phyloP scores from a whole-genome alignment of 1,140 invertebrate species.

The Zaprionus capensis region DNA sequence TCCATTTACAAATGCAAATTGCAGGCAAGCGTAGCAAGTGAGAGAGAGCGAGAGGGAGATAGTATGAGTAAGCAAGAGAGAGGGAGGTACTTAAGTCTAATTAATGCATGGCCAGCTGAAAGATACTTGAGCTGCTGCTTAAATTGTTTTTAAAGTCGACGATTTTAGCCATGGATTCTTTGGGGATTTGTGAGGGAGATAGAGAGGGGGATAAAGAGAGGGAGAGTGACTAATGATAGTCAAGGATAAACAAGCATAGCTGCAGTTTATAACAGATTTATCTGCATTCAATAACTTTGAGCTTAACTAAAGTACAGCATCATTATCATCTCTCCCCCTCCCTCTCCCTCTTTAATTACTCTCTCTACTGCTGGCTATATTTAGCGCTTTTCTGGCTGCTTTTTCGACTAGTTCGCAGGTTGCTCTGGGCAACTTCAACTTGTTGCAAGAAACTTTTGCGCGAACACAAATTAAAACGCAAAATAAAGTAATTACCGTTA shows the following conservation, averaged over 20 bases:
- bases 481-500: constrained; percentile 71
- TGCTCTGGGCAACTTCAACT: constrained; percentile 52
- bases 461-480: constrained; percentile 69
- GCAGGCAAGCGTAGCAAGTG: not conserved
- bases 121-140: constrained; percentile 18
- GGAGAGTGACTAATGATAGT: not conserved
- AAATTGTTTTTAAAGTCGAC: constrained; percentile 6
- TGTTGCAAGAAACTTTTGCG: constrained; percentile 61
- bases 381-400: constrained; percentile 2
- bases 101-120: constrained; percentile 34
- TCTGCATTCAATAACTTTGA: constrained; percentile 5
- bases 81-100: constrained; percentile 6
- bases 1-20: constrained; percentile 22
- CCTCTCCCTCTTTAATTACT: not conserved
- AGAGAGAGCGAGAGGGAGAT: not conserved
- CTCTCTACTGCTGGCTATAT: not conserved
- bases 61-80: not conserved
- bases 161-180: not conserved
- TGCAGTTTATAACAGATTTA: not conserved
- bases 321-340: not conserved
- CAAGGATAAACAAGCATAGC: not conserved
- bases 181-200: not conserved
- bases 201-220: not conserved
- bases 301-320: not conserved
- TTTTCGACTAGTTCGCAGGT: constrained; percentile 31